phyloP scores from a whole-genome alignment of 2,113 vertebrate genomes.

The Zapus hudsonius region DNA sequence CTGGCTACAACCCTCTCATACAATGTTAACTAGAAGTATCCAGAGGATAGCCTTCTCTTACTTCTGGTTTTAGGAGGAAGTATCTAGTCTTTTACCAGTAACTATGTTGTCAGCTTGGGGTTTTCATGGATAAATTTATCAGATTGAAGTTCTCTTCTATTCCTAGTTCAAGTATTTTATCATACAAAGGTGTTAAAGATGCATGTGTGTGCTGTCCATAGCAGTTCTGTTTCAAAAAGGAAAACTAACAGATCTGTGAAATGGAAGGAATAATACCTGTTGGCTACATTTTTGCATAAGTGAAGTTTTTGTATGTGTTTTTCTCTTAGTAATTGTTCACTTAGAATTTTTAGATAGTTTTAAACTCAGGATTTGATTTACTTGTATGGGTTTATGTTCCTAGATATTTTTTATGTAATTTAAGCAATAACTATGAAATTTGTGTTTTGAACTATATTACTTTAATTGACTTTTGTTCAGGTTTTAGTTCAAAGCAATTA shows the following conservation, averaged over 20 bases:
- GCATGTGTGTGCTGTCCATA: neutral
- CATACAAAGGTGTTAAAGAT: neutral
- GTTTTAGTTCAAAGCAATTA: conserved; percentile 64
- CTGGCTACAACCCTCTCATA: neutral
- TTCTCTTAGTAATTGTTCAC: neutral
- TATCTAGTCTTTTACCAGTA: neutral
- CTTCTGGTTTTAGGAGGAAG: neutral
- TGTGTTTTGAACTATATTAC: conserved; percentile 11
- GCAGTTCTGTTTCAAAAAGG: neutral
- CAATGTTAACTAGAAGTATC: neutral
- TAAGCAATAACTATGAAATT: neutral
- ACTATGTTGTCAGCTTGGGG: neutral
- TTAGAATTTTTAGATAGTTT: conserved; percentile 43
- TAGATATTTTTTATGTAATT: conserved; percentile 6
- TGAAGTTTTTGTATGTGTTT: conserved; percentile 10
- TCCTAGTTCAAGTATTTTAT: neutral
- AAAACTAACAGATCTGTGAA: neutral
- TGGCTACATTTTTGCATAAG: neutral
- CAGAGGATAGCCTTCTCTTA: neutral
- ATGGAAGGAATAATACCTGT: neutral
- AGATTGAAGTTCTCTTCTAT: conserved; percentile 10
- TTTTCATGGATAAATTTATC: neutral
- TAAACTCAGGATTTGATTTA: conserved; percentile 34
- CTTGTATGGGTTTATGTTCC: conserved; percentile 23
- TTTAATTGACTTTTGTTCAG: conserved; percentile 65